Evolutionary conservation across 1,140 invertebrate genomes (phyloP).

Genomic region (Drosophila santomea): DNA sequence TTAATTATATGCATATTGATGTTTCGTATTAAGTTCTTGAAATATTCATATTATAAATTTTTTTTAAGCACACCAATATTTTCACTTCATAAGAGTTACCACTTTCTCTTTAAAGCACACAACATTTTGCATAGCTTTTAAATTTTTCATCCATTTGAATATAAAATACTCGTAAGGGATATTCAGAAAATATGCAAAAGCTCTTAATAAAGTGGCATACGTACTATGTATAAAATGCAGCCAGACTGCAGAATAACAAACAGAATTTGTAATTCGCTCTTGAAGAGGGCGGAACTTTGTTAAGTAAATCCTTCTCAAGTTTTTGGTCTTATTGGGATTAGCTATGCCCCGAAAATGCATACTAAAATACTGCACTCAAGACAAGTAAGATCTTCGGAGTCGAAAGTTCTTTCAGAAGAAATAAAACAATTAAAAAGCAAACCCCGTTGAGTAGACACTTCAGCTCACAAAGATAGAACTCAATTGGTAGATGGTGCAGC

Average conservation of each 20-base stretch:
- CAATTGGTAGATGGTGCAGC: constrained; percentile 10
- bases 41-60: too few relatives aligned
- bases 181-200: constrained; percentile 8
- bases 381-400: neutral
- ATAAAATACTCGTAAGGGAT: neutral
- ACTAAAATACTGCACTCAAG: neutral
- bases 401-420: neutral
- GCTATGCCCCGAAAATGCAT: neutral
- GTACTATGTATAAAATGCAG: neutral
- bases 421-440: constrained; percentile 4
- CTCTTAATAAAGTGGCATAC: constrained; percentile 15
- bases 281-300: constrained; percentile 9
- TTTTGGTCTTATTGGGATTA: neutral
- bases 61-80: too few relatives aligned
- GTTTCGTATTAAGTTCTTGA: too few relatives aligned
- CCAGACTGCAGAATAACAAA: constrained; percentile 4
- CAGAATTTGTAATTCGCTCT: constrained; percentile 21
- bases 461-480: constrained; percentile 16
- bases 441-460: constrained; percentile 7
- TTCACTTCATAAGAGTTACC: too few relatives aligned
- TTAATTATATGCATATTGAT: too few relatives aligned
- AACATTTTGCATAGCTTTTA: neutral
- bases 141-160: neutral
- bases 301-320: neutral
- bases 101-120: neutral